phyloP scores from a whole-genome alignment of 2,113 vertebrate genomes.

The Electrona antarctica region DNA sequence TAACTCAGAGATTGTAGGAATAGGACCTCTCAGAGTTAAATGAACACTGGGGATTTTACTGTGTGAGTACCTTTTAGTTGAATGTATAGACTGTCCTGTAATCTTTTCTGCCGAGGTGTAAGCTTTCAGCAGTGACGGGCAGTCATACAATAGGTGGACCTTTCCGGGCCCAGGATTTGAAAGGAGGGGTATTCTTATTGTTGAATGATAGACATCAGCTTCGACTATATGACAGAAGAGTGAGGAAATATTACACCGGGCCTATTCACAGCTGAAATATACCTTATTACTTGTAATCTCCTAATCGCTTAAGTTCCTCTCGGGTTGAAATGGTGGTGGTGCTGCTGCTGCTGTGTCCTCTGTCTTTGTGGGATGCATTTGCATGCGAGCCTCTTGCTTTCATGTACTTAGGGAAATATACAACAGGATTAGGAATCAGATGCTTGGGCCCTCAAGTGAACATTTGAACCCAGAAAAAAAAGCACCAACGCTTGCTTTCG shows the following conservation, averaged over 20 bases:
- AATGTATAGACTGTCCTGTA: slow-evolving; percentile 45
- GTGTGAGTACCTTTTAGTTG: slow-evolving; percentile 33
- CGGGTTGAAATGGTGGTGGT: neutral
- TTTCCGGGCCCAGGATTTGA: slow-evolving; percentile 23
- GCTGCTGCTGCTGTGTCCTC: neutral
- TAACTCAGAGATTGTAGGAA: too few species aligned
- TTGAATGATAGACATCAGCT: slow-evolving; percentile 29
- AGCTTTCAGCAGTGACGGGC: slow-evolving; percentile 56
- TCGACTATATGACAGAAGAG: slow-evolving; percentile 24
- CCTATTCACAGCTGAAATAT: slow-evolving; percentile 17
- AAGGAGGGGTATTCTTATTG: slow-evolving; percentile 9
- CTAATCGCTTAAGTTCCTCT: slow-evolving; percentile 1
- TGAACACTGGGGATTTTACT: too few species aligned
- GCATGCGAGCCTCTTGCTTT: neutral
- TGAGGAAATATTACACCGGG: slow-evolving; percentile 32
- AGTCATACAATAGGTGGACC: slow-evolving; percentile 37
- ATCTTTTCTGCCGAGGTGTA: slow-evolving; percentile 53
- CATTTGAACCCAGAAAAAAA: slow-evolving; percentile 16
- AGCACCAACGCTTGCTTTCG: neutral
- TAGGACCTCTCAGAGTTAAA: too few species aligned
- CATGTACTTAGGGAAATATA: neutral
- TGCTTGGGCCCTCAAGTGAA: neutral
- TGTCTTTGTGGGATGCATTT: neutral
- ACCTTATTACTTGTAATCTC: slow-evolving; percentile 19
- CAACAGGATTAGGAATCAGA: slow-evolving; percentile 8